Base-by-base conservation (phyloP, 1,140 invertebrate species). In the Sitobion miscanthi region DNA sequence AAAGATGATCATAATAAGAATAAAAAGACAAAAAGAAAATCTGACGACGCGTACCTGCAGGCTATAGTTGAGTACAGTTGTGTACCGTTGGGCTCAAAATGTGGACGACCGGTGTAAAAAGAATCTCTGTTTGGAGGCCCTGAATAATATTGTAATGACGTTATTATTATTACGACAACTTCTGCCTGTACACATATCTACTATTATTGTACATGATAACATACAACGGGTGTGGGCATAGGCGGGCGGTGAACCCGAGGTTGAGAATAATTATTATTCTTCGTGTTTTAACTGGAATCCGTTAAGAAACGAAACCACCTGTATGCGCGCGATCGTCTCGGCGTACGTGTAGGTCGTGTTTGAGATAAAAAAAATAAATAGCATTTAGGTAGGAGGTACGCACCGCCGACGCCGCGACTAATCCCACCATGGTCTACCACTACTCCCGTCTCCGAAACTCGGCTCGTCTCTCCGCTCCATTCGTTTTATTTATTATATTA, bases 1-100 rank as follows among this genome's bases (percentile, higher is more conserved):
- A 77, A 77, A n/a, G 30, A 77, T n/a, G n/a, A 77, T 77, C 62
- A 77, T 77, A 77, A 11, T 20, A n/a, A 77, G 62, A 6, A 77
- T n/a, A 14, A 77, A 77, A n/a, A 77, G 62, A 77, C 62, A 77
- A 77, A 77, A 77, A 77, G 62, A 77, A 77, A 77, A 77, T 77
- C n/a, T n/a, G 62, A 77, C 62, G 62, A 77, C 62, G 62, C n/a
- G 14, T 77, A 77, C 62, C 62, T n/a, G 30, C 14, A 77, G 14
- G 62, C 62, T 77, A n/a, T 30, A 77, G 62, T 77, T 20, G 62
- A 17, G 62, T 54, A 54, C 52, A 77, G 11, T 77, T 77, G 30
- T 77, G 17, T 77, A 5, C 11, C n/a, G 62, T 77, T 77, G 14
- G 62, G 30, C 7, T 77, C 14, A 14, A 77, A 77, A 77, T 30